Evolutionary conservation across 2,888 invertebrate genomes (phyloP).

Genomic region (Orchesellides sinensis): DNA sequence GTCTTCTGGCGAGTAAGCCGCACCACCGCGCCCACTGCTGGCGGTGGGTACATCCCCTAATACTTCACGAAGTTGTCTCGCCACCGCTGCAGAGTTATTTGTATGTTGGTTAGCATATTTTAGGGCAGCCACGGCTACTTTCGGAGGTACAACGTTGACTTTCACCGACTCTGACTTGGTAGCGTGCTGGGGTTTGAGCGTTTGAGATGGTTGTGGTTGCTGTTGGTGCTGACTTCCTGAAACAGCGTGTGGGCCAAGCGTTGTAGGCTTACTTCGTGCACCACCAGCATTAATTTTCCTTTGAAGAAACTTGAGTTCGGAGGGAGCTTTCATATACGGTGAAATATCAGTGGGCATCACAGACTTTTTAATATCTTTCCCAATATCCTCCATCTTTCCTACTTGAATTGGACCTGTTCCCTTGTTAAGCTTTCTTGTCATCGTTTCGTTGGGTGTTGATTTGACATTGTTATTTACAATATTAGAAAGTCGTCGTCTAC

Average conservation of each 20-base stretch:
- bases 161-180: neutral
- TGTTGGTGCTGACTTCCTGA: conserved; percentile 4
- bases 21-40: conserved; percentile 13
- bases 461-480: neutral
- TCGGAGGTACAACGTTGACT: conserved; percentile 33
- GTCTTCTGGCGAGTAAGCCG: conserved; percentile 1
- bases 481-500: neutral
- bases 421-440: neutral
- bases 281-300: conserved; percentile 29
- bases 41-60: conserved; percentile 10
- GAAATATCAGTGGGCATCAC: conserved; percentile 7
- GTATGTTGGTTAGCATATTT: conserved; percentile 18
- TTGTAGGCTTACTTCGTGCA: too few relatives aligned
- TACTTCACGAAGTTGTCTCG: neutral
- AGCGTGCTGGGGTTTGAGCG: neutral
- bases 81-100: neutral
- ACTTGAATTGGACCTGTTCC: neutral
- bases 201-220: neutral
- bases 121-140: conserved; percentile 49
- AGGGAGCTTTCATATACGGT: conserved; percentile 39
- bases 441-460: neutral
- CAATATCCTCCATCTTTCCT: neutral
- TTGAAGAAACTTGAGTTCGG: conserved; percentile 34
- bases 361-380: neutral
- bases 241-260: too few relatives aligned